Conservation (phyloP, 1,140 invertebrate genomes). For the Drosophila dunni region DNA sequence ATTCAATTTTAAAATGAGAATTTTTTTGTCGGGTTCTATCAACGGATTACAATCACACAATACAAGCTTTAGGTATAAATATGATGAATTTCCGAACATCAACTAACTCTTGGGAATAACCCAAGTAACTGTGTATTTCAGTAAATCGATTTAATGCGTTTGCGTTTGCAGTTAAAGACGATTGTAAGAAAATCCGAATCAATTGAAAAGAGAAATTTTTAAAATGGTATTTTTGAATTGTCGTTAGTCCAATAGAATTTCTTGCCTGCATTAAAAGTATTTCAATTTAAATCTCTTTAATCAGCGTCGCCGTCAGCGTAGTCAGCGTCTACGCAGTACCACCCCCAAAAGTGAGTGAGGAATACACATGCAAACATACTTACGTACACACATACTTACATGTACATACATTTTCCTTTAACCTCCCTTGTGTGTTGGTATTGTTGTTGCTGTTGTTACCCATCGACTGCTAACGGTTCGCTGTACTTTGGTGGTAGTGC, state of each 20-base stretch:
- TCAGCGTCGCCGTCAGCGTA: constrained; percentile 25
- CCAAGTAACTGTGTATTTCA: not conserved
- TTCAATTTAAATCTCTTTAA: constrained; percentile 55
- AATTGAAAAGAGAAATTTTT: not conserved
- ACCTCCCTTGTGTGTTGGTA: constrained; percentile 18
- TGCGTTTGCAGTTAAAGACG: not conserved
- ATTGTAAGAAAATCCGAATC: constrained; percentile 13
- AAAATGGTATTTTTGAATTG: not conserved
- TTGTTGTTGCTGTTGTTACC: constrained; percentile 5
- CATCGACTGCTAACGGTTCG: constrained; percentile 28
- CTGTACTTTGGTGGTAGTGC: constrained; percentile 44
- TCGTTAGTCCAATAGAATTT: not conserved
- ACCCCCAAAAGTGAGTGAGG: constrained; percentile 14
- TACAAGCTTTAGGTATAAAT: too few relatives aligned
- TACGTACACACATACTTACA: too few relatives aligned
- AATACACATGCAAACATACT: too few relatives aligned
- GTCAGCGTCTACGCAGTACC: not conserved
- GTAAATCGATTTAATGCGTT: not conserved
- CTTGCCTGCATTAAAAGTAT: constrained; percentile 29
- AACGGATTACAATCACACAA: too few relatives aligned
- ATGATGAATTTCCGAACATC: too few relatives aligned
- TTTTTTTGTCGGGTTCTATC: too few relatives aligned
- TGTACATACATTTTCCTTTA: constrained; percentile 32
- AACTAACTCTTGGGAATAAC: not conserved
- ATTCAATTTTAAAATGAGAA: too few relatives aligned